Evolutionary conservation across 2,797 vertebrate genomes (phyloP).

Genomic region (Clarias pachynema): DNA sequence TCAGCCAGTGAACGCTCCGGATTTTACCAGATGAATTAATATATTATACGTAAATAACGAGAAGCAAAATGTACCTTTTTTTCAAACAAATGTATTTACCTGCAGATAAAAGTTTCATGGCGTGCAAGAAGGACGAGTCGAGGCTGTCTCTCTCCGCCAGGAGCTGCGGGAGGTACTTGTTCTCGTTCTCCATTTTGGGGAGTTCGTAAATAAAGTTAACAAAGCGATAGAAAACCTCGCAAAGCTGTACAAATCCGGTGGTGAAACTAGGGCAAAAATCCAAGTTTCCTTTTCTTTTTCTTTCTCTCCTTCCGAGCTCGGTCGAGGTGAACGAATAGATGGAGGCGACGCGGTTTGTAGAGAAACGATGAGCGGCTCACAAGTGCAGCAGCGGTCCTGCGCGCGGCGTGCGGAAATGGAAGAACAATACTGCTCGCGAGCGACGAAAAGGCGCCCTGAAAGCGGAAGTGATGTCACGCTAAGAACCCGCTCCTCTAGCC

Average conservation of each 20-base stretch:
- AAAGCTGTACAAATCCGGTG: conserved; percentile 68
- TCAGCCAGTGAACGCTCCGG: not conserved
- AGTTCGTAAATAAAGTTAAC: conserved; percentile 59
- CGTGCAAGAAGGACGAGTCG: conserved; percentile 92
- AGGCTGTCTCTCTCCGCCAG: conserved; percentile 95
- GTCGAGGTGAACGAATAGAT: not conserved
- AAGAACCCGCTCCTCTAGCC: not conserved
- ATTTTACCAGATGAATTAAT: no score
- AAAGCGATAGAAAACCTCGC: conserved; percentile 9
- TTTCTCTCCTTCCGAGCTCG: not conserved
- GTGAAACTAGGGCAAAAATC: conserved; percentile 64
- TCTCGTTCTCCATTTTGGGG: conserved; percentile 89
- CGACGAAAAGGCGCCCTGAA: conserved; percentile 49
- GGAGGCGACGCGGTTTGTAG: not conserved
- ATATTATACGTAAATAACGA: no score
- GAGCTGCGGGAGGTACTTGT: conserved; percentile 92
- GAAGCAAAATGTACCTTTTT: no score
- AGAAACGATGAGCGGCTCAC: not conserved
- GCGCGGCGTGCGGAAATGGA: conserved; percentile 57
- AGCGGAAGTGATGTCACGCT: conserved; percentile 59
- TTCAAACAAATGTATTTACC: conserved; percentile 71
- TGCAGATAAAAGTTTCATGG: conserved; percentile 91
- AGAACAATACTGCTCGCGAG: conserved; percentile 57
- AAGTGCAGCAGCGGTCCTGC: not conserved
- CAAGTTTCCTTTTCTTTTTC: conserved; percentile 21